Percentiles rank a stretch among this genome's conserved stretches.
phyloP scores from a whole-genome alignment of 2,888 invertebrate species.

The Desoria tigrina region DNA sequence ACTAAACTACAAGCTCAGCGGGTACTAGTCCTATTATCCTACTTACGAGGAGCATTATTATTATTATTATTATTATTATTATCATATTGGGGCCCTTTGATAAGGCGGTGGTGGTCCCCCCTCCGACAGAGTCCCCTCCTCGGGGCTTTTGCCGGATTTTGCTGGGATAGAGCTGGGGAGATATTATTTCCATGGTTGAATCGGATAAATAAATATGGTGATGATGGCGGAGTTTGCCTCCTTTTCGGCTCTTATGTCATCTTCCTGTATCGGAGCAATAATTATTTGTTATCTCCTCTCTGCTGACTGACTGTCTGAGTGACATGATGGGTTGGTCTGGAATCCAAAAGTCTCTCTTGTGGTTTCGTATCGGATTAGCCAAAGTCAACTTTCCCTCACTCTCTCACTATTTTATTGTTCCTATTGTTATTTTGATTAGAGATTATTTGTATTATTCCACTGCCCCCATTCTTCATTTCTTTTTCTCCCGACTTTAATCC shows the following conservation, averaged over 20 bases:
- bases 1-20: too few relatives aligned
- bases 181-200: neutral
- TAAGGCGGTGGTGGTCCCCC: too few relatives aligned
- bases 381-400: conserved; percentile 19
- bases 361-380: conserved; percentile 26
- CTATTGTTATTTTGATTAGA: conserved; percentile 21
- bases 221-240: conserved; percentile 4
- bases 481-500: conserved; percentile 7
- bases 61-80: too few relatives aligned
- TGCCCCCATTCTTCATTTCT: neutral
- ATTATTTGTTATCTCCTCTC: conserved; percentile 27
- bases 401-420: conserved; percentile 22
- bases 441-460: conserved; percentile 23
- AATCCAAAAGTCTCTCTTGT: conserved; percentile 25
- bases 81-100: too few relatives aligned
- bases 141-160: too few relatives aligned
- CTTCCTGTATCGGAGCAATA: too few relatives aligned
- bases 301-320: conserved; percentile 35
- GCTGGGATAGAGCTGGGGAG: too few relatives aligned
- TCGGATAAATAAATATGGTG: neutral
- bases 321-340: conserved; percentile 26
- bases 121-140: too few relatives aligned
- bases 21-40: too few relatives aligned
- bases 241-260: too few relatives aligned
- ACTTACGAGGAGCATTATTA: too few relatives aligned